Evolutionary conservation across 1,140 invertebrate genomes (phyloP).

Genomic region (Bacillus rossius): DNA sequence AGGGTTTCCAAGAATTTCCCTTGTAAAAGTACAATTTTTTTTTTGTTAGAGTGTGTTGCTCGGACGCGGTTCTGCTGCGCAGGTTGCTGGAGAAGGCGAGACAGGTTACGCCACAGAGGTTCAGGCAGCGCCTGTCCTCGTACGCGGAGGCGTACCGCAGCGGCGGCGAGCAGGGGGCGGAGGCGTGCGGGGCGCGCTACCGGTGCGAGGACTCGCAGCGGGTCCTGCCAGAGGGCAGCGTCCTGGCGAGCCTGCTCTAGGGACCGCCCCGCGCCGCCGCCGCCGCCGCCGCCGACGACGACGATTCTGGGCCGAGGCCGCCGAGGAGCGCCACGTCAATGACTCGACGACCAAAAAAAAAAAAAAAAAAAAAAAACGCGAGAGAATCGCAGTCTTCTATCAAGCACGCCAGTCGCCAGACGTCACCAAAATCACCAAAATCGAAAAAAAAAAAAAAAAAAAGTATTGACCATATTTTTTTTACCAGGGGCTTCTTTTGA

Average conservation of each 20-base stretch:
- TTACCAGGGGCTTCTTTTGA: no score
- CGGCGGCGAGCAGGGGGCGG: background rate
- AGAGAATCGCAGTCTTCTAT: background rate
- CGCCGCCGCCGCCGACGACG: background rate
- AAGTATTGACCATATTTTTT: no score
- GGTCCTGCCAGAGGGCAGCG: background rate
- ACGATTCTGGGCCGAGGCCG: background rate
- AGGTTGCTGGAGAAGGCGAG: slow-evolving; percentile 7
- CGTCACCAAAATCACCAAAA: no score
- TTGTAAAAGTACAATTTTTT: no score
- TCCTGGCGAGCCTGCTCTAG: background rate
- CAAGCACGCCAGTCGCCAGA: background rate
- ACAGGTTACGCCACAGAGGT: background rate
- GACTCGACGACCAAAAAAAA: background rate
- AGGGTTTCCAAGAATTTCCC: no score
- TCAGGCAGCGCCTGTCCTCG: background rate
- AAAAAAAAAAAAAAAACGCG: background rate
- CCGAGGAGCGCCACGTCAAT: background rate
- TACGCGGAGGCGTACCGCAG: slow-evolving; percentile 5
- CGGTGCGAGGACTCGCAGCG: background rate
- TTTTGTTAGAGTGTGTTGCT: no score
- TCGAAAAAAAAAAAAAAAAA: no score
- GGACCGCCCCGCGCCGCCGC: background rate
- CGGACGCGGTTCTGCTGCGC: no score
- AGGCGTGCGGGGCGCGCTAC: background rate